Base-by-base conservation (phyloP, 1,140 invertebrate species). In the Bombus cullumanus region DNA sequence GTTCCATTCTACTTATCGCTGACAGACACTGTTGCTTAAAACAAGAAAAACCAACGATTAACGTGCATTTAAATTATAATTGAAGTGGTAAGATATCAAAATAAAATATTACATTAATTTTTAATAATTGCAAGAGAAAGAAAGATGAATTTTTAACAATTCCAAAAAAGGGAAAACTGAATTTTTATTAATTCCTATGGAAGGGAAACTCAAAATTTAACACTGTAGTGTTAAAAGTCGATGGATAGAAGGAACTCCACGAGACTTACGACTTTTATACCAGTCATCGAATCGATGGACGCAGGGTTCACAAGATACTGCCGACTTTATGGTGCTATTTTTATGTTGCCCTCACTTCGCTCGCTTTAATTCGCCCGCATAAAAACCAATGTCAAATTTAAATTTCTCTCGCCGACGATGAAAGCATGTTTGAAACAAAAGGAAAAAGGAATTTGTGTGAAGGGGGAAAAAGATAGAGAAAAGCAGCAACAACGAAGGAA, bases 251-350 rank as follows among this genome's bases (percentile, higher is more conserved):
- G 66, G n/a, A 43, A 73, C 47, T 53, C 6, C 47, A 9, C 10
- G 39, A n/a, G 31, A 28, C 37, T 41, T 28, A 28, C 25, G 3
- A 71, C 47, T 53, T 53, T 41, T n/a, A 41, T 31, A 59, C 18
- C 22, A 31, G 3, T 47, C 28, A 1, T 15, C 12, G 69, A 15
- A n/a, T 41, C 62, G 59, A 79, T 37, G 13, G 13, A 43, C 43
- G 68, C 71, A 79, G 76, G 22, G 59, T 18, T 69, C 13, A n/a
- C 37, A 76, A 80, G 78, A 88, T 75, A 82, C 73, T 31, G 31
- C 28, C 59, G 25, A 82, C 76, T 86, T 88, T 90, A 88, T 81
- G 77, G 81, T 75, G 87, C 81, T 75, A 86, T 88, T 90, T 88
- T 90, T 90, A 88, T 85, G 81, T 77, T 64, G 72, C 25, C 66